Base-by-base conservation (phyloP, 1,140 invertebrate genomes). In the Pachypsylla venusta region DNA sequence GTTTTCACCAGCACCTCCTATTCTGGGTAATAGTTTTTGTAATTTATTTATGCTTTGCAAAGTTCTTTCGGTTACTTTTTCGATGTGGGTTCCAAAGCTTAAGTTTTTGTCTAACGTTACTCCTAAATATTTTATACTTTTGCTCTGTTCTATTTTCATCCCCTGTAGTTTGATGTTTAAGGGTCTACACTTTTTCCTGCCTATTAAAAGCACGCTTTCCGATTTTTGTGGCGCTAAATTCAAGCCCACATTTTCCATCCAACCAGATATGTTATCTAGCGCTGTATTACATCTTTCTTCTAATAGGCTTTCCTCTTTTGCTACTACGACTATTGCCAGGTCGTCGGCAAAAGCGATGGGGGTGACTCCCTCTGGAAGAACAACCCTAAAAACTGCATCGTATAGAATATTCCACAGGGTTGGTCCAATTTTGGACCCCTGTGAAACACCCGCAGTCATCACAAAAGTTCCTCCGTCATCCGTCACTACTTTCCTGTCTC, bases 311-410 rank as follows among this genome's bases (percentile, higher is more conserved):
- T 19, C 42, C 0, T 0, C 53, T 19, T 26, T 20, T 7, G 22
- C 58, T 2, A 40, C 20, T 13, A 24, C 58, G 13, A 59, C 42
- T 4, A 59, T 16, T 0, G 16, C 30, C 1, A 60, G 16, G 16
- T 60, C 59, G 4, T 60, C 59, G 0, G 59, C 59, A 25, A 55
- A 60, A 0, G 54, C 59, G 1, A 60, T 54, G 5, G 40, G 7
- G 0, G 7, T 28, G 10, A 4, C 10, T 2, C 25, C 20, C 0
- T 20, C 16, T 0, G 48, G n/a, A 7, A 12, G 7, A 3, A 0
- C 1, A 0, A 13, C 7, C 16, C 22, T 25, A 0, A 60, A 2
- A 0, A 56, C 0, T 2, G 5, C 1, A 10, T 59, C 14, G n/a
- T 25, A 20, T 1, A 28, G 7, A 0, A n/a, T n/a, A 1, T 56